Conservation (phyloP, 2,888 invertebrate genomes). For the Andrena hattorfiana region DNA sequence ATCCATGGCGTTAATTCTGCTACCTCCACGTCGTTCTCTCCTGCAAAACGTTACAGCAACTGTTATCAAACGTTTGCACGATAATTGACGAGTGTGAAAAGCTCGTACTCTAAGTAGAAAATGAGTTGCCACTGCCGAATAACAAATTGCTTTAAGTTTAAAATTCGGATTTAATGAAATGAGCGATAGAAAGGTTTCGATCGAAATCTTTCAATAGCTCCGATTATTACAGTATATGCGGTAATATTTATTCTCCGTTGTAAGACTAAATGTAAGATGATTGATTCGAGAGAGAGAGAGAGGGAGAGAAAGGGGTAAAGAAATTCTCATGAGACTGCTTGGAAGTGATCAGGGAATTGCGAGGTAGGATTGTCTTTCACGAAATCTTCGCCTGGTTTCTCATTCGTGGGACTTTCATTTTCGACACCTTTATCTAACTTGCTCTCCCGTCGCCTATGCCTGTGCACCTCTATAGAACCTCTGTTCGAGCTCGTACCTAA, state of each 20-base stretch:
- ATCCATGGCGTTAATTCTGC: constrained; percentile 85
- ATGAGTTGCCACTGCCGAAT: background rate
- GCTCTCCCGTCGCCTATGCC: constrained; percentile 52
- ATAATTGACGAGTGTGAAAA: background rate
- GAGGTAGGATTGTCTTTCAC: constrained; percentile 59
- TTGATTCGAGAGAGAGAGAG: constrained; percentile 15
- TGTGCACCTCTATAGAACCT: constrained; percentile 65
- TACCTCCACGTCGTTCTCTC: constrained; percentile 90
- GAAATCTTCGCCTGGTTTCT: constrained; percentile 68
- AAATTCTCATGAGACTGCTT: constrained; percentile 49
- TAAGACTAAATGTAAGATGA: constrained; percentile 41
- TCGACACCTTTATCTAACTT: constrained; percentile 68
- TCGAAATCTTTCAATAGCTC: constrained; percentile 5
- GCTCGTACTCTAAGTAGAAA: background rate
- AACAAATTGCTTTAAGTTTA: constrained; percentile 9
- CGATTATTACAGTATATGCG: constrained; percentile 24
- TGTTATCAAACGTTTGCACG: constrained; percentile 1
- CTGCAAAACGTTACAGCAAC: constrained; percentile 75
- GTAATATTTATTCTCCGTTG: constrained; percentile 47
- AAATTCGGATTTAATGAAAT: constrained; percentile 16
- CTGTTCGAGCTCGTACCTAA: constrained; percentile 73
- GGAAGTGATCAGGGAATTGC: constrained; percentile 56
- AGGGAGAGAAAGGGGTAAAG: constrained; percentile 3
- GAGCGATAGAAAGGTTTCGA: background rate
- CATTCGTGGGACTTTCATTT: constrained; percentile 72